Conservation (phyloP, 2,888 invertebrate species). For the Syrphus vitripennis region DNA sequence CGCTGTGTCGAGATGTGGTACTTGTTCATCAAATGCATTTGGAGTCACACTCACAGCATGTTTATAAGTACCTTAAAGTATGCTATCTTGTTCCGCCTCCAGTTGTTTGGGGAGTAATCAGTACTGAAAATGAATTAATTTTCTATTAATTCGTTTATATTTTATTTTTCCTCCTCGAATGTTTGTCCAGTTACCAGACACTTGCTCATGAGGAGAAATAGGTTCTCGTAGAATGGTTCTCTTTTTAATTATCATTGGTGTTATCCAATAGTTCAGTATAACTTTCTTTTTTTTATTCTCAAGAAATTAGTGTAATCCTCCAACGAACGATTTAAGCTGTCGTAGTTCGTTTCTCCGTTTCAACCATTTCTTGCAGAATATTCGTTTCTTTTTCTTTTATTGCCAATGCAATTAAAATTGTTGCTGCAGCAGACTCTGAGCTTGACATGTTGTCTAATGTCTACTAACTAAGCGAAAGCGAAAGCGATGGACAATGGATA, state of each 20-base stretch:
- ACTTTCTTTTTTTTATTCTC: neutral
- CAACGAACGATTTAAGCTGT: neutral
- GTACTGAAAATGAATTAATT: neutral
- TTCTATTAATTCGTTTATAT: too few species aligned
- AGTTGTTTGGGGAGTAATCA: neutral
- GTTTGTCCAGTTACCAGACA: neutral
- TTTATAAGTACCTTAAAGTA: too few species aligned
- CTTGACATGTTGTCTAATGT: too few species aligned
- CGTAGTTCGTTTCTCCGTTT: neutral
- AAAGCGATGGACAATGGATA: too few species aligned
- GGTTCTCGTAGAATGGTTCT: neutral
- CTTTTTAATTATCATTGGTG: neutral
- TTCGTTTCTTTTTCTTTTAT: neutral
- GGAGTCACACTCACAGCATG: too few species aligned
- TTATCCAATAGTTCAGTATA: neutral
- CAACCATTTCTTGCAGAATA: neutral
- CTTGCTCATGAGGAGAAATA: neutral
- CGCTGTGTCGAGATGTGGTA: too few species aligned
- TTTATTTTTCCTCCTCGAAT: too few species aligned
- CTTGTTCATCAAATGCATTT: too few species aligned
- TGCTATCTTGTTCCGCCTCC: too few species aligned
- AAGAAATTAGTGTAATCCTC: neutral
- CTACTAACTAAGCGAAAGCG: too few species aligned
- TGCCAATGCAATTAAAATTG: neutral
- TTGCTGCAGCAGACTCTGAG: too few species aligned